A percentile compares a stretch with the other conserved stretches of the same genome.
Conservation (phyloP, 2,797 vertebrate species). For the Ispidina lecontei region DNA sequence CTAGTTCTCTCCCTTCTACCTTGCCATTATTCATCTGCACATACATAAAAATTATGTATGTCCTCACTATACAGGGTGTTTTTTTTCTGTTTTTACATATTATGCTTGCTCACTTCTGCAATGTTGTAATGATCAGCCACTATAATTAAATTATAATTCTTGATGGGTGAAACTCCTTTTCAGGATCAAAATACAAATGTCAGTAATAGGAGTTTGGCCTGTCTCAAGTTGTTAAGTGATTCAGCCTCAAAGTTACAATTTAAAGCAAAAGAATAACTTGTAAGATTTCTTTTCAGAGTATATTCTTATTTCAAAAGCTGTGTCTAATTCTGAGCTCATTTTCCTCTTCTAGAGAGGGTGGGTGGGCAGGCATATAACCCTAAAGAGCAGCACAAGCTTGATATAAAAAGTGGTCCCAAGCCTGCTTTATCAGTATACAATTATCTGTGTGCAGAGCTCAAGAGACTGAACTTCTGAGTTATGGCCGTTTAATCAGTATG, state of each 20-base stretch:
- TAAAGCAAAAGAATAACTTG: not conserved
- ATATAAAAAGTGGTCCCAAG: not conserved
- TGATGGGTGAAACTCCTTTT: slow-evolving; percentile 22
- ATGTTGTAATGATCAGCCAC: not conserved
- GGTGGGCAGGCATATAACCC: not conserved
- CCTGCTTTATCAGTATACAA: not conserved
- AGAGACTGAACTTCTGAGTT: not conserved
- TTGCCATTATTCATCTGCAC: not conserved
- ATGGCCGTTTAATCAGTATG: not conserved
- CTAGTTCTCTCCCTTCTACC: not conserved
- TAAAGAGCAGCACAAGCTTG: not conserved
- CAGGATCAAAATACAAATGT: slow-evolving; percentile 26
- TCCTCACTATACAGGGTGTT: not conserved
- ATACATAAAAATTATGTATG: not conserved
- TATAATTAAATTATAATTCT: slow-evolving; percentile 17
- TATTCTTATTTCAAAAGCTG: not conserved
- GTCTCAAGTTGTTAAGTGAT: not conserved
- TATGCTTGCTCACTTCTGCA: not conserved
- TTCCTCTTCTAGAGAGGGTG: not conserved
- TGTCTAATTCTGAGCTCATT: not conserved
- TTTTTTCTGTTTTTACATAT: slow-evolving; percentile 20
- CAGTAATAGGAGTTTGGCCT: not conserved
- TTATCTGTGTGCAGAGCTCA: not conserved
- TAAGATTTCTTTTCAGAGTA: not conserved
- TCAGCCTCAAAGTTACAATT: not conserved